These are phyloP conservation scores for Dioctria linearis DNA, from an alignment of 2,888 invertebrate genomes.

Conservation along the genomic window DNA sequence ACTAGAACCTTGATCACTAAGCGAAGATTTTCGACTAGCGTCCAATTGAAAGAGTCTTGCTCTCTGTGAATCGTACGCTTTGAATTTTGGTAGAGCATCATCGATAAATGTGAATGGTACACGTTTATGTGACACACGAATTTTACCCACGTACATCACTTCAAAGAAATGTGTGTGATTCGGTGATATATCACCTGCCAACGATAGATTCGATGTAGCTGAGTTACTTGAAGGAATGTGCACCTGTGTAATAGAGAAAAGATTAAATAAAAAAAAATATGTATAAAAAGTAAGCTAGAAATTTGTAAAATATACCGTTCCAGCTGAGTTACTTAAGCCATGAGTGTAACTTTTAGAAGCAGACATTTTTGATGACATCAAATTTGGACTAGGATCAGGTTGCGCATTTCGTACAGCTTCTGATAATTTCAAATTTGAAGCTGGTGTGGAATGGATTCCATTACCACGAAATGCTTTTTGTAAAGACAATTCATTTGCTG, in stretches of 20 bases:
- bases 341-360: constrained; percentile 71
- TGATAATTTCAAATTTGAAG: constrained; percentile 68
- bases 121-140: constrained; percentile 88
- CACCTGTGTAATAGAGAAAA: constrained; percentile 60
- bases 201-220: constrained; percentile 69
- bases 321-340: constrained; percentile 70
- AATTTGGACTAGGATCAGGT: constrained; percentile 69
- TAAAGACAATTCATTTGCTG: constrained; percentile 62
- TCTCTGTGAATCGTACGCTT: constrained; percentile 84
- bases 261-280: not conserved
- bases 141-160: constrained; percentile 92
- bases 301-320: constrained; percentile 65
- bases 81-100: constrained; percentile 89
- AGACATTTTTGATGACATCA: constrained; percentile 69
- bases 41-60: constrained; percentile 67
- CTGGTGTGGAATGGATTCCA: constrained; percentile 69
- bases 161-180: constrained; percentile 93
- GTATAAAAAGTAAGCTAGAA: no score
- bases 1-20: constrained; percentile 61
- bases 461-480: constrained; percentile 63
- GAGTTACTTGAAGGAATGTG: constrained; percentile 70
- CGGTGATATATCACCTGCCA: constrained; percentile 80
- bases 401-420: constrained; percentile 69
- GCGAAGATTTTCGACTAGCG: constrained; percentile 58
- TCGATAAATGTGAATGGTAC: constrained; percentile 89